phyloP scores from a whole-genome alignment of 2,113 vertebrate species.

The Aptenodytes forsteri region DNA sequence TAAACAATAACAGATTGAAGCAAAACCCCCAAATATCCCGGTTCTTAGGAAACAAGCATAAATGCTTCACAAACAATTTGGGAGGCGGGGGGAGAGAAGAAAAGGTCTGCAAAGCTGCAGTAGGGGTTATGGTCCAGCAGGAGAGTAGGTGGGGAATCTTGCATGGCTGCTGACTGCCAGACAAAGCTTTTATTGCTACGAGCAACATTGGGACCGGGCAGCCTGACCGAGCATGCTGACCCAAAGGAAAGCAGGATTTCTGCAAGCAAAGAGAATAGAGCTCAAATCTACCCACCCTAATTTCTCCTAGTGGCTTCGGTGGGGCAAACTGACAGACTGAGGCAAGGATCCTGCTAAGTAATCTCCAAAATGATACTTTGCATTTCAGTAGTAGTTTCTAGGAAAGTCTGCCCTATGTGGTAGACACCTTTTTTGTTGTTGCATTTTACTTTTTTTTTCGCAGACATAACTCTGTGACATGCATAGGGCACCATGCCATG shows the following conservation, averaged over 20 bases:
- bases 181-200: neutral
- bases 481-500: neutral
- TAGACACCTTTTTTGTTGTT: neutral
- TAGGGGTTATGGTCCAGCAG: neutral
- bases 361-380: neutral
- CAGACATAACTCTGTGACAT: neutral
- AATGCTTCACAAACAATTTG: neutral
- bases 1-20: neutral
- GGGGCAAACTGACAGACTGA: neutral
- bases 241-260: neutral
- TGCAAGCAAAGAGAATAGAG: neutral
- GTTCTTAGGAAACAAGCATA: neutral
- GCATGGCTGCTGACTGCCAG: neutral
- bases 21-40: neutral
- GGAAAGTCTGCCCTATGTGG: neutral
- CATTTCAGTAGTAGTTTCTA: neutral
- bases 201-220: neutral
- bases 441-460: conserved; percentile 1
- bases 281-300: neutral
- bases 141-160: neutral
- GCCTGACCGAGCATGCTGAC: neutral
- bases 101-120: neutral
- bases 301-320: neutral
- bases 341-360: neutral
- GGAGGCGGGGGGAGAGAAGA: fast-evolving